A percentile compares a stretch with the other conserved stretches of the same genome.
Evolutionary conservation across 2,888 invertebrate species (phyloP).

Genomic region (Parnassius orleans): DNA sequence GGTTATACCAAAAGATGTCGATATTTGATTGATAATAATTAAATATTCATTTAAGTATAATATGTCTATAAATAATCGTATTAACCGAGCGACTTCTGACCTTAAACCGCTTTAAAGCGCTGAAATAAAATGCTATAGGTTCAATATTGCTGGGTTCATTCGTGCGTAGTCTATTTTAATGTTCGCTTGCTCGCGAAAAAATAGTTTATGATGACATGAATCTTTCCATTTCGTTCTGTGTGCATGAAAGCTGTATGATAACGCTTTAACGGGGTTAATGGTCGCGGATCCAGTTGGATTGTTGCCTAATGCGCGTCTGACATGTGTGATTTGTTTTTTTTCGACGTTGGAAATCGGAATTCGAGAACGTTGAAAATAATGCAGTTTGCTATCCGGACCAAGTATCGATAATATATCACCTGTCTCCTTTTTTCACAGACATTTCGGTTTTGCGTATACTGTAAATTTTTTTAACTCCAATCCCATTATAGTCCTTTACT

Average conservation of each 20-base stretch:
- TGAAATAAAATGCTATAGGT: conserved; percentile 45
- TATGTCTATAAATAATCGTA: too few relatives aligned
- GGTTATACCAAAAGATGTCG: too few relatives aligned
- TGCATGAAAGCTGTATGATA: conserved; percentile 41
- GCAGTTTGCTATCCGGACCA: conserved; percentile 7
- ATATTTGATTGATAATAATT: too few relatives aligned
- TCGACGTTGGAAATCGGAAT: conserved; percentile 26
- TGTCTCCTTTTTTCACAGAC: not conserved
- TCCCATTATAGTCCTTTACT: too few relatives aligned
- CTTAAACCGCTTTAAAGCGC: conserved; percentile 33
- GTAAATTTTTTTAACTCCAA: too few relatives aligned
- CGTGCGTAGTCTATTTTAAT: conserved; percentile 44
- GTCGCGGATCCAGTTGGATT: conserved; percentile 49
- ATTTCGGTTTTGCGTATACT: too few relatives aligned
- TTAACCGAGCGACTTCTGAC: not conserved
- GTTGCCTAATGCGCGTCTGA: conserved; percentile 60
- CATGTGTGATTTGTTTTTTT: conserved; percentile 46
- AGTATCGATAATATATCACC: not conserved
- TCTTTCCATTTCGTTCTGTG: conserved; percentile 37
- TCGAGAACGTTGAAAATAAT: conserved; percentile 18
- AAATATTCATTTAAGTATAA: too few relatives aligned
- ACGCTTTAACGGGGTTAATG: conserved; percentile 55
- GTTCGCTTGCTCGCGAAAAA: conserved; percentile 40
- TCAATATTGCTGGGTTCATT: conserved; percentile 39
- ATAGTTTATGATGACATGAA: conserved; percentile 53